Evolutionary conservation across 2,888 invertebrate species (phyloP).

Genomic region (Clivina fossor): DNA sequence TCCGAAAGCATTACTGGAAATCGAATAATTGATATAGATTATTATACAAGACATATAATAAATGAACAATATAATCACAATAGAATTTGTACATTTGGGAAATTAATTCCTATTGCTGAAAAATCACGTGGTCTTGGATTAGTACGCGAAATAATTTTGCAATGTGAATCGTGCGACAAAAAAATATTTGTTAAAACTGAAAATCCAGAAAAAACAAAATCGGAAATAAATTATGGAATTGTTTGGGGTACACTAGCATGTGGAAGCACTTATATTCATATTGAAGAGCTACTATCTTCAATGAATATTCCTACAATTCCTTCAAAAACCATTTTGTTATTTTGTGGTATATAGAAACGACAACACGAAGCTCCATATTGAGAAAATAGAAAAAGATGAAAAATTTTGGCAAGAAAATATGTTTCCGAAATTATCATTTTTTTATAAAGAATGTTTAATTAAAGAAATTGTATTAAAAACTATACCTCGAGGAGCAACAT

Average conservation of each 20-base stretch:
- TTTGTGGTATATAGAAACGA: no score
- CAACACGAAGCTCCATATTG: no score
- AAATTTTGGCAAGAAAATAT: no score
- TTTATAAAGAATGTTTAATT: no score
- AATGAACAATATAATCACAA: not conserved
- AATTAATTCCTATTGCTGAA: not conserved
- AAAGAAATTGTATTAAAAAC: no score
- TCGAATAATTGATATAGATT: conserved; percentile 2
- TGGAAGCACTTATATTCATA: conserved; percentile 30
- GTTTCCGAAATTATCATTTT: no score
- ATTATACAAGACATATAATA: not conserved
- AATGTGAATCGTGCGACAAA: conserved; percentile 5
- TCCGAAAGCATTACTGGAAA: not conserved
- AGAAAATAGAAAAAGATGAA: no score
- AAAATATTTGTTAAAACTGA: not conserved
- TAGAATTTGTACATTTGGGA: conserved; percentile 9
- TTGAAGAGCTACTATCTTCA: conserved; percentile 17
- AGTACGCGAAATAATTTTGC: conserved; percentile 1
- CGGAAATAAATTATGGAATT: conserved; percentile 4
- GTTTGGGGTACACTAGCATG: conserved; percentile 34
- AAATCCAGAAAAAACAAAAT: conserved; percentile 9
- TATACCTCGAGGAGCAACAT: no score
- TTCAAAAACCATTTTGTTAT: no score
- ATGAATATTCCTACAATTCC: conserved; percentile 16
- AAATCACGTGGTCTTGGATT: conserved; percentile 8